phyloP scores from a whole-genome alignment of 2,888 invertebrate species.

The Archaeoteleia sp. region DNA sequence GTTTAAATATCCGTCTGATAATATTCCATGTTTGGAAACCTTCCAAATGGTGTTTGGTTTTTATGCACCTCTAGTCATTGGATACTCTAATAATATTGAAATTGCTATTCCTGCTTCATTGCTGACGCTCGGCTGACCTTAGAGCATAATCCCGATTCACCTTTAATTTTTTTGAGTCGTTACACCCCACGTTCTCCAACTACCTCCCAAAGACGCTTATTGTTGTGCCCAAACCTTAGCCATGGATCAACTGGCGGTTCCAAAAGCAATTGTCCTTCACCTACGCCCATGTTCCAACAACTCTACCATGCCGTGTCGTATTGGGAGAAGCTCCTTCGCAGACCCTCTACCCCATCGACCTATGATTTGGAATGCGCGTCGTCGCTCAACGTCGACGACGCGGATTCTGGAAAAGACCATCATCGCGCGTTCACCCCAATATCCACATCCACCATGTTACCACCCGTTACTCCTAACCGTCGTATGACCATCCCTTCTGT shows the following conservation, averaged over 20 bases:
- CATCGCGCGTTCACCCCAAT: slow-evolving; percentile 14
- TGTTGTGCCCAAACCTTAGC: slow-evolving; percentile 64
- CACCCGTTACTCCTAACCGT: slow-evolving; percentile 49
- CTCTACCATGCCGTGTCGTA: slow-evolving; percentile 74
- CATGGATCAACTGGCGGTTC: slow-evolving; percentile 38
- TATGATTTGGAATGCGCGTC: slow-evolving; percentile 25
- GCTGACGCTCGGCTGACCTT: slow-evolving; percentile 30
- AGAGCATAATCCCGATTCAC: slow-evolving; percentile 54
- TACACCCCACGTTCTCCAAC: slow-evolving; percentile 64
- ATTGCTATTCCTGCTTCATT: slow-evolving; percentile 21
- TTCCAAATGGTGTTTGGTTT: too few species aligned
- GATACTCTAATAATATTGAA: neutral
- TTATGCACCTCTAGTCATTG: too few species aligned
- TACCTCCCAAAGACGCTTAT: slow-evolving; percentile 65
- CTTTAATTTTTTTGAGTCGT: slow-evolving; percentile 58
- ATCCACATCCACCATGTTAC: slow-evolving; percentile 36
- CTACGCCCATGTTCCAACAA: slow-evolving; percentile 77
- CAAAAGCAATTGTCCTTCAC: slow-evolving; percentile 72
- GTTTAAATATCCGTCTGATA: too few species aligned
- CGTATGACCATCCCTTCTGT: slow-evolving; percentile 70
- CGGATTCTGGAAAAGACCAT: slow-evolving; percentile 8
- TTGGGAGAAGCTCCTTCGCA: slow-evolving; percentile 69
- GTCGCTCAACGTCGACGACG: slow-evolving; percentile 7
- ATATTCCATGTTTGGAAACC: too few species aligned
- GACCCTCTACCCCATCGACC: slow-evolving; percentile 57